A percentile compares a stretch with the other conserved stretches of the same genome.
Conservation (phyloP, 64 coral and sea anemone genomes). For the Montipora capricornis region DNA sequence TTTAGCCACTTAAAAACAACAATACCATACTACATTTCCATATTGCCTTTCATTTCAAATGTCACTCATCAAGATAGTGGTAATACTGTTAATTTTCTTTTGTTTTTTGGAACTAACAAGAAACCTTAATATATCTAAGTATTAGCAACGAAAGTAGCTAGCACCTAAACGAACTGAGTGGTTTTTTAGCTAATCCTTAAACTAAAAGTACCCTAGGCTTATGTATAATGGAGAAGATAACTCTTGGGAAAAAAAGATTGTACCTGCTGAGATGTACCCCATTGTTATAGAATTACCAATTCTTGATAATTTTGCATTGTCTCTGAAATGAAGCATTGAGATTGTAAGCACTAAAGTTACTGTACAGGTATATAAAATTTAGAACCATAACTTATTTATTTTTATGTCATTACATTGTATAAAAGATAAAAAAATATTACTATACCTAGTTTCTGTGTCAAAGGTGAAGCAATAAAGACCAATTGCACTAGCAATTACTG, state of each 20-base stretch:
- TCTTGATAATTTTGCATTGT: constrained; percentile 79
- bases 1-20: too few species aligned
- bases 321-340: neutral
- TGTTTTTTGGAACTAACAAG: too few species aligned
- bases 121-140: too few species aligned
- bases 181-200: too few species aligned
- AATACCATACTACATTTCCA: too few species aligned
- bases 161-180: too few species aligned
- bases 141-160: too few species aligned
- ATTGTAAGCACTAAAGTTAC: neutral
- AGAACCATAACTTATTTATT: neutral
- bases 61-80: too few species aligned
- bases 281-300: constrained; percentile 90
- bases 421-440: neutral
- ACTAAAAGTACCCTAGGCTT: too few species aligned
- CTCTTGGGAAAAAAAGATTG: neutral
- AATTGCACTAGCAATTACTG: constrained; percentile 78
- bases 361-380: neutral
- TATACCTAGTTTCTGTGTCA: constrained; percentile 63
- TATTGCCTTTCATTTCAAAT: too few species aligned
- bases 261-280: constrained; percentile 94
- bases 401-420: neutral
- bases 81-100: too few species aligned
- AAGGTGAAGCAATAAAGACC: constrained; percentile 84
- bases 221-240: neutral